phyloP scores from a whole-genome alignment of 2,888 invertebrate species.

The Sarcophaga variegata region DNA sequence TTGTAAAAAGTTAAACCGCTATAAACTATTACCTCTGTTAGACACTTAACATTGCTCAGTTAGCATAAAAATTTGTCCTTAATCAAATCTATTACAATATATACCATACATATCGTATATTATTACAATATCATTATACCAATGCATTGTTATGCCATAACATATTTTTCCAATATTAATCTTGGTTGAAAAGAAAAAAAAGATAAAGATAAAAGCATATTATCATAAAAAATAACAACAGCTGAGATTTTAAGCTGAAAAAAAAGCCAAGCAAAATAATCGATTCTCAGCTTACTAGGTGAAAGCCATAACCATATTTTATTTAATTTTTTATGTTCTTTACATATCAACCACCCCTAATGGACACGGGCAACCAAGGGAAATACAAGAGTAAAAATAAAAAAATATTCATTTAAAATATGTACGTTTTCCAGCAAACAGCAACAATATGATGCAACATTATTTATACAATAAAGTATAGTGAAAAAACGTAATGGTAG shows the following conservation, averaged over 20 bases:
- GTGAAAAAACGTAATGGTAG: not conserved
- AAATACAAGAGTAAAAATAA: not conserved
- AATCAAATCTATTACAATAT: no score
- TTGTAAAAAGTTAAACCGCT: no score
- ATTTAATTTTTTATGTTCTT: conserved; percentile 43
- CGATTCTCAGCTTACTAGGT: conserved; percentile 60
- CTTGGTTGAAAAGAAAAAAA: not conserved
- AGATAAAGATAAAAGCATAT: conserved; percentile 4
- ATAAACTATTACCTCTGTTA: no score
- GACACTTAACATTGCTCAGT: no score
- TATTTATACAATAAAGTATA: not conserved
- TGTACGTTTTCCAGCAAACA: conserved; percentile 20
- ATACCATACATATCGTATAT: no score
- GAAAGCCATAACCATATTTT: conserved; percentile 62
- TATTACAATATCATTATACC: no score
- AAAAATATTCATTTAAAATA: conserved; percentile 25
- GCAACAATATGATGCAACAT: conserved; percentile 34
- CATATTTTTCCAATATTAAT: conserved; percentile 11
- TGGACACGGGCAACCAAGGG: conserved; percentile 10
- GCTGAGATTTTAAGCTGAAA: conserved; percentile 41
- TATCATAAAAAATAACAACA: conserved; percentile 45
- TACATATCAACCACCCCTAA: conserved; percentile 38
- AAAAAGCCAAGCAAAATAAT: conserved; percentile 35
- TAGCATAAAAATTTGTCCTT: no score
- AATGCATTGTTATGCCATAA: no score